Evolutionary conservation across 2,888 invertebrate species (phyloP), one percentile per base, ranked within the genome.

Genomic region (Caenorhabditis sinica): DNA sequence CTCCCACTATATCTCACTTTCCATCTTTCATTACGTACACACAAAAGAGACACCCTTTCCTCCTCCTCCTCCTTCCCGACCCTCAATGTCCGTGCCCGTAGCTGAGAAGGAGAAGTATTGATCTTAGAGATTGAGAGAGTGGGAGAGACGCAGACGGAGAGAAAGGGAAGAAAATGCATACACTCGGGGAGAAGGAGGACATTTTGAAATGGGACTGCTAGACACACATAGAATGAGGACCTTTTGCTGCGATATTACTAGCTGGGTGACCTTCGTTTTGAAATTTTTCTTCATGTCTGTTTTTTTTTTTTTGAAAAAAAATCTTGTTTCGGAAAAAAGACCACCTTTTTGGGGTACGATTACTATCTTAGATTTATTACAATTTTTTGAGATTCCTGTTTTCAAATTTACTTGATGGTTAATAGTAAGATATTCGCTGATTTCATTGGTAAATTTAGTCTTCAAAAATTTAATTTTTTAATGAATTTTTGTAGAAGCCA

Each of bases 101-200:
- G 40, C 45, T 65, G 58, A 43, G 51, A 51, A 68, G 40, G 40
- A 33, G 15, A 25, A 49, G 49, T 73, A 75, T 75, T 75, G 75
- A 75, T 75, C 58, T 51, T 30, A 68, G 76, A 66, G 51, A 40
- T 49, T 30, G 58, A 17, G 51, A 36, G 45, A 45, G 25, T 23
- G 2, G 28, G 43, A 68, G 76, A 76, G 66, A 68, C 68, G 66
- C 68, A 66, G 66, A n/a, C 9, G 9, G 40, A 43, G 23, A 28
- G 28, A 23, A 49, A 49, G 5, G 20, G 11, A n/a, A 49, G 49
- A 20, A 8, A 49, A 40, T 6, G 13, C 40, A 40, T 13, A 40
- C 40, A 40, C 40, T 11, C 40, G 40, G 40, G n/a, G 20, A n/a
- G 49, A 49, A 49, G 17, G 45, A 45, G 45, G 49, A 49, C 49